Evolutionary conservation across 2,797 vertebrate genomes (phyloP), one percentile per base, ranked within the genome.

Genomic region (Agapornis canus): DNA sequence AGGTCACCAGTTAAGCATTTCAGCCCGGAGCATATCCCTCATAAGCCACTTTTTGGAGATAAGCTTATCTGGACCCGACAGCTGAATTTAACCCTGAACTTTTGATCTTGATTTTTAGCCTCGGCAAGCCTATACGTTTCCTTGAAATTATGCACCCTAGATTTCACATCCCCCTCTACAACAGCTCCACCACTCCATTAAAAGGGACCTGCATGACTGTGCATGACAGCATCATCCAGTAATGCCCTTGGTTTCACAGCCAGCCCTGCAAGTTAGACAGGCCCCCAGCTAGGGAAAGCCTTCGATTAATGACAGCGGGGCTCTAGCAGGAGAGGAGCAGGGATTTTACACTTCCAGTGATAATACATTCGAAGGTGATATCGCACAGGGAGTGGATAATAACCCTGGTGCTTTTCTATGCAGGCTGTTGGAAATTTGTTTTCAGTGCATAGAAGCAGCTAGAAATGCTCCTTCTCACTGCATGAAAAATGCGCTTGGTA

Each of bases 41-140:
- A 0, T 95, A 96, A 97, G 80, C 93, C 93, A 96, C 93, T 89
- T 95, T 96, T 81, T 96, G 92, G 91, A 97, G 96, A 97, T 96
- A 96, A 97, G 91, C 93, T 96, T 95, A 94, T 95, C 92, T 95
- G 91, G 87, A 93, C 90, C 76, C 19, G 2, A 90, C 92, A 96
- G 96, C 77, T 86, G 94, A 96, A 96, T 97, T 96, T 96, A 95
- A 95, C 94, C 95, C 94, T 95, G 91, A 96, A 96, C 92, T 94
- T 93, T 37, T 90, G 94, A 95, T 96, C 94, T 95, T 77, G 82
- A 92, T 93, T 94, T 96, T 94, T 76, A 90, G 91, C 73, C 75
- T 71, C 8, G 2, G 71, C 75, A 59, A 72, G 70, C 60, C 89
- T 61, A 56, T 76, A 54, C 0, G 12, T 91, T 94, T 84, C 85